Evolutionary conservation across 2,888 invertebrate genomes (phyloP).

Genomic region (Pseudoips prasinana): DNA sequence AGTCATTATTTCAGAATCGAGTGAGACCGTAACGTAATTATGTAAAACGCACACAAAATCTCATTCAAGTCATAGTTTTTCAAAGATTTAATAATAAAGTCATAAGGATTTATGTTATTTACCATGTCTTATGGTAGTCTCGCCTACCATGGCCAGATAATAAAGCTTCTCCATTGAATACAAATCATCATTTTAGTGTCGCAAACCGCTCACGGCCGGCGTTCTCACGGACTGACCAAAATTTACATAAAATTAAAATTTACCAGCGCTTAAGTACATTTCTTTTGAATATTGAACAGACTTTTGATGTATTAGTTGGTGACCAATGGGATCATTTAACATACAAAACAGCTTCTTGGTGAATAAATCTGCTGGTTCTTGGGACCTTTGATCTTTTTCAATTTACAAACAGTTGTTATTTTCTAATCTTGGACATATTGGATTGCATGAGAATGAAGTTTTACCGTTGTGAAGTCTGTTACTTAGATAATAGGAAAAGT

Average conservation of each 20-base stretch:
- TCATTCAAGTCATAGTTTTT: slow-evolving; percentile 18
- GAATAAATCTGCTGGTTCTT: slow-evolving; percentile 21
- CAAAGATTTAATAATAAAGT: slow-evolving; percentile 24
- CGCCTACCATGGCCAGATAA: slow-evolving; percentile 22
- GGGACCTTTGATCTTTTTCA: slow-evolving; percentile 28
- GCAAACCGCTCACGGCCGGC: slow-evolving; percentile 37
- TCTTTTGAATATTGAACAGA: slow-evolving; percentile 31
- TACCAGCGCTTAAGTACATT: slow-evolving; percentile 23
- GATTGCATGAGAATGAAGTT: slow-evolving; percentile 6
- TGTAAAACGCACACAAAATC: slow-evolving; percentile 17
- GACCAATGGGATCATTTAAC: slow-evolving; percentile 22
- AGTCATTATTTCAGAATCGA: no score
- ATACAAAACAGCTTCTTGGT: slow-evolving; percentile 26
- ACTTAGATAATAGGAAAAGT: neutral
- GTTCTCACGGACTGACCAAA: slow-evolving; percentile 49
- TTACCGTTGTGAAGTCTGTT: slow-evolving; percentile 3
- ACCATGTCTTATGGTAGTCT: slow-evolving; percentile 9
- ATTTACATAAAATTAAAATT: slow-evolving; percentile 41
- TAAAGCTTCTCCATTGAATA: slow-evolving; percentile 33
- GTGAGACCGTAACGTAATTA: slow-evolving; percentile 9
- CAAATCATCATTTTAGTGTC: slow-evolving; percentile 38
- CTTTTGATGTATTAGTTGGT: slow-evolving; percentile 24
- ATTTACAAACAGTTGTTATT: slow-evolving; percentile 25
- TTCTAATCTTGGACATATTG: slow-evolving; percentile 17
- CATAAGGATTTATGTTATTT: slow-evolving; percentile 25